These are phyloP conservation scores for Sturnus vulgaris DNA, from an alignment of 2,113 vertebrate species.

Conservation along the genomic window DNA sequence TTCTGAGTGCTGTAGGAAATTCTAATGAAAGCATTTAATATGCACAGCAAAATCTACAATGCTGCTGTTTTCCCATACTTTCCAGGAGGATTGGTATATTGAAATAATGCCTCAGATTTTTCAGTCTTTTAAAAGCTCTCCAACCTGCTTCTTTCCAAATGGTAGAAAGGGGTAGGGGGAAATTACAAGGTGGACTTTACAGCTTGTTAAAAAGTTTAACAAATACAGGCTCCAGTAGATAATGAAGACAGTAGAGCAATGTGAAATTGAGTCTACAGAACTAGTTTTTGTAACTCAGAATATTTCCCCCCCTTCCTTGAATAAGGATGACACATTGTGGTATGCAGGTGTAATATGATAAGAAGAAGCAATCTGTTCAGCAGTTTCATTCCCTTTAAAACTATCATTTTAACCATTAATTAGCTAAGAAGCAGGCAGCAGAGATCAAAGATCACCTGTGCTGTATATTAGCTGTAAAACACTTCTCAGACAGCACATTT, in stretches of 20 bases:
- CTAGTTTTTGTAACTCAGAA: not conserved
- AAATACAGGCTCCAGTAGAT: not conserved
- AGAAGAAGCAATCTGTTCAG: conserved; percentile 5
- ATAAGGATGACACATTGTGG: not conserved
- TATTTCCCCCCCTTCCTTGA: not conserved
- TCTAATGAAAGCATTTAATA: not conserved
- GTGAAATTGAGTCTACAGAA: not conserved
- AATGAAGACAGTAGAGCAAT: not conserved
- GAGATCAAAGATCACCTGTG: not conserved
- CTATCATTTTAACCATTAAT: not conserved
- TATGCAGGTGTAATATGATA: not conserved
- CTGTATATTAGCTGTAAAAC: not conserved
- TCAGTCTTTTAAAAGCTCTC: not conserved
- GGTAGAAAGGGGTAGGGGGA: not conserved
- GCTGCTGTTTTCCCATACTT: not conserved
- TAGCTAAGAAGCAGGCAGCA: not conserved
- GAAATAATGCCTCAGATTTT: not conserved
- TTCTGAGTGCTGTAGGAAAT: not conserved
- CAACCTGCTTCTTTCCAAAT: not conserved
- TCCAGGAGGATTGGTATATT: not conserved
- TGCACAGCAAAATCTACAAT: not conserved
- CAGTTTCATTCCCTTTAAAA: not conserved
- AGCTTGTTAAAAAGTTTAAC: not conserved
- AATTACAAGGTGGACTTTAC: not conserved
- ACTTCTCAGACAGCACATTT: not conserved